Evolutionary conservation across 2,113 vertebrate species (phyloP).

Genomic region (Sterrhoptilus dennistouni): DNA sequence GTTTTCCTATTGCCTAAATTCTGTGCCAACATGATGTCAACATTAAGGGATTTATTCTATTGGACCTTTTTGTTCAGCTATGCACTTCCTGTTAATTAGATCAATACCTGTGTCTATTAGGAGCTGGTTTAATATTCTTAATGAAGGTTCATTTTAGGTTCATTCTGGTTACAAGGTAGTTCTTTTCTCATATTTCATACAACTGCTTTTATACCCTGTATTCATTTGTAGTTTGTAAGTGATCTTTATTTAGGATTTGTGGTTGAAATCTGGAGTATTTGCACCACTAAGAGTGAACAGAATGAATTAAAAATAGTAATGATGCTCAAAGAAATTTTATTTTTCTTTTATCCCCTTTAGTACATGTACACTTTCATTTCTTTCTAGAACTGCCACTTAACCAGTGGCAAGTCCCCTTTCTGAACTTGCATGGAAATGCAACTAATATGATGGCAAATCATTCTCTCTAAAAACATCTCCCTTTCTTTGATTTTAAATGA

Average conservation of each 20-base stretch:
- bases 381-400: not conserved
- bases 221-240: not conserved
- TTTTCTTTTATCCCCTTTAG: not conserved
- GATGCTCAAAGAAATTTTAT: not conserved
- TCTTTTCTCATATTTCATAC: not conserved
- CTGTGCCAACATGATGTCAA: constrained; percentile 6
- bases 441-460: not conserved
- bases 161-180: not conserved
- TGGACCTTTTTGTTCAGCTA: not conserved
- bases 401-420: not conserved
- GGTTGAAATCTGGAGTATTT: not conserved
- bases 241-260: not conserved
- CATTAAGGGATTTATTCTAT: constrained; percentile 22
- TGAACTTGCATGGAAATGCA: not conserved
- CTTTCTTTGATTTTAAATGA: not conserved
- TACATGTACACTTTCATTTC: not conserved
- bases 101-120: constrained; percentile 44
- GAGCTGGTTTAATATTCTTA: constrained; percentile 34
- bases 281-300: not conserved
- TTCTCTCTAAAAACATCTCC: not conserved
- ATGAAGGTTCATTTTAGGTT: constrained; percentile 50
- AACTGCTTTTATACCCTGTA: not conserved
- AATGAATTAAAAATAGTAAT: not conserved
- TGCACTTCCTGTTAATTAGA: constrained; percentile 55
- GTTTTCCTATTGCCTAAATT: not conserved